These are phyloP conservation scores for Menura novaehollandiae DNA, from an alignment of 2,113 vertebrate species.

Conservation along the genomic window DNA sequence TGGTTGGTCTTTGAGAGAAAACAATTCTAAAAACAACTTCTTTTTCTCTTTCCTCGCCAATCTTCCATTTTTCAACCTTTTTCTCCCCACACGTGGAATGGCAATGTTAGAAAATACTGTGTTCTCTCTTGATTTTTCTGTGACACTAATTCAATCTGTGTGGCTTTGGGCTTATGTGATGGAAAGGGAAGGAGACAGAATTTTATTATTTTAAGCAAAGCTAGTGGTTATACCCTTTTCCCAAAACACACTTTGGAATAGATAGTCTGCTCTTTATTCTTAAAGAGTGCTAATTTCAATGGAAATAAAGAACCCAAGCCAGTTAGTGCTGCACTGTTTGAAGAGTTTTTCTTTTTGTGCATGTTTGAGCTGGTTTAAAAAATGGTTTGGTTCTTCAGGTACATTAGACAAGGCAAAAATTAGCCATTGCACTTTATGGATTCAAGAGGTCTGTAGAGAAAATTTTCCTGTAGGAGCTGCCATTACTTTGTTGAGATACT, in stretches of 20 bases:
- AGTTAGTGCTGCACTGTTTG: neutral
- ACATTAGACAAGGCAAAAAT: neutral
- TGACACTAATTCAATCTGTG: neutral
- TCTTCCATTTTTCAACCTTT: neutral
- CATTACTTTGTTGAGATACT: neutral
- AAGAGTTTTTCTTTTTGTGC: neutral
- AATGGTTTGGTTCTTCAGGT: neutral
- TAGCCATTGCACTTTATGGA: neutral
- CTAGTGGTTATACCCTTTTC: neutral
- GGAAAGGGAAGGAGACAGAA: neutral
- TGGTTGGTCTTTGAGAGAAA: neutral
- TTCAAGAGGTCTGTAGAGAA: neutral
- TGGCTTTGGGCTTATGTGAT: neutral
- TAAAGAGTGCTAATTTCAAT: neutral
- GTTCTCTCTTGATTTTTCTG: neutral
- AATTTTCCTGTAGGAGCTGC: neutral
- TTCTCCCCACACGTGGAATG: accelerated
- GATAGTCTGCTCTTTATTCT: neutral
- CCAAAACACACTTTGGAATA: neutral
- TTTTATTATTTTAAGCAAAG: neutral
- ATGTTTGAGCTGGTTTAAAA: neutral
- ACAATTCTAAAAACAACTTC: neutral
- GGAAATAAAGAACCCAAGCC: neutral
- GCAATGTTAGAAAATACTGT: neutral
- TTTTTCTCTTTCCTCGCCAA: neutral